Evolutionary conservation across 2,113 vertebrate genomes (phyloP).

Genomic region (Crocuta crocuta): DNA sequence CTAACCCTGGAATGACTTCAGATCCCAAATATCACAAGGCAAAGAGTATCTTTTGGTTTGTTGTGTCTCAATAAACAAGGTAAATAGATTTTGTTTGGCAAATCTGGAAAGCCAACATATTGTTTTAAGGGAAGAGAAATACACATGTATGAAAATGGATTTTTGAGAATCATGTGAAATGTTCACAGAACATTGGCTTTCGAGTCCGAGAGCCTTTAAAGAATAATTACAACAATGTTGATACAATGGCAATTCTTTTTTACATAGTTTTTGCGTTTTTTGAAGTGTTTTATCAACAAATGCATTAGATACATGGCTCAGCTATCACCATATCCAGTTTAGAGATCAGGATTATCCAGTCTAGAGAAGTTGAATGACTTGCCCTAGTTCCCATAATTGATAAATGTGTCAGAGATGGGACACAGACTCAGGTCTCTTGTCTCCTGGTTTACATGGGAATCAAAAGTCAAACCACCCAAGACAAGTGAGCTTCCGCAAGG

Average conservation of each 20-base stretch:
- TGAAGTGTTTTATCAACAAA: background rate
- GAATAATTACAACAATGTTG: background rate
- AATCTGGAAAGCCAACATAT: background rate
- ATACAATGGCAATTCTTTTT: background rate
- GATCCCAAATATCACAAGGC: background rate
- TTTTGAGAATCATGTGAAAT: background rate
- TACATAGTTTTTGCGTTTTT: background rate
- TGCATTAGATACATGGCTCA: background rate
- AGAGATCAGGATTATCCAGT: background rate
- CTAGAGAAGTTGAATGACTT: background rate
- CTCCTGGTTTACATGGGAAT: background rate
- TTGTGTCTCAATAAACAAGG: background rate
- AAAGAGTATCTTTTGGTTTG: background rate
- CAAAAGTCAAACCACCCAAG: background rate
- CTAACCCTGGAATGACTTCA: background rate
- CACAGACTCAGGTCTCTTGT: background rate
- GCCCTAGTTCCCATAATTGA: background rate
- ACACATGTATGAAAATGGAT: background rate
- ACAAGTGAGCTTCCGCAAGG: background rate
- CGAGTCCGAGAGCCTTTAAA: background rate
- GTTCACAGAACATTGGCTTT: background rate
- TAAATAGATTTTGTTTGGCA: background rate
- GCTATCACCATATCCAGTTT: background rate
- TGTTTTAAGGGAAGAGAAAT: background rate
- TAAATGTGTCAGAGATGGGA: background rate